These are phyloP conservation scores for Calidris pygmaea DNA, from an alignment of 2,113 vertebrate species.

Conservation along the genomic window DNA sequence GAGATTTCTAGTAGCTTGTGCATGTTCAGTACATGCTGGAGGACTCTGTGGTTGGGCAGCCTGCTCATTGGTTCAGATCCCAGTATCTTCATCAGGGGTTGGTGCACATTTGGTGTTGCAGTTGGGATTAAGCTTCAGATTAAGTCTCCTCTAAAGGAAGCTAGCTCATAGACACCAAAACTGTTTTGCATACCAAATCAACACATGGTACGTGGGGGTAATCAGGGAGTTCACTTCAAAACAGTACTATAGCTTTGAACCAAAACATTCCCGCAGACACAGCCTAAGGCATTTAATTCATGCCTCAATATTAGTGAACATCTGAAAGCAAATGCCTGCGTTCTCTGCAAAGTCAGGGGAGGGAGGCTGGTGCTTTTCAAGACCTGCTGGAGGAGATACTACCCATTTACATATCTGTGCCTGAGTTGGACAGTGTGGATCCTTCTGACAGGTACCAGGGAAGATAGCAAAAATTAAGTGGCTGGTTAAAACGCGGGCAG, in stretches of 20 bases:
- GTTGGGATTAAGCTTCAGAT: not conserved
- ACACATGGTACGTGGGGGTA: not conserved
- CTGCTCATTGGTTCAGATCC: not conserved
- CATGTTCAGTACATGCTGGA: not conserved
- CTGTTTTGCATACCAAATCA: constrained; percentile 7
- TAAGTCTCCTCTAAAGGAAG: not conserved
- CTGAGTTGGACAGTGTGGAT: not conserved
- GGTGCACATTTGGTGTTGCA: not conserved
- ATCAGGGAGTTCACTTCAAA: constrained; percentile 17
- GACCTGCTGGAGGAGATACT: not conserved
- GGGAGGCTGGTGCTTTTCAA: not conserved
- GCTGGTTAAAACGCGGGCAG: not conserved
- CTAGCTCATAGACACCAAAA: not conserved
- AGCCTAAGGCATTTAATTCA: not conserved
- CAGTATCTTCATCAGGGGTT: not conserved
- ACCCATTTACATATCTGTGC: not conserved
- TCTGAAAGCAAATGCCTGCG: not conserved
- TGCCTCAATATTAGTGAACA: not conserved
- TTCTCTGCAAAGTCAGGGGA: not conserved
- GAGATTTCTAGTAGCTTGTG: not conserved
- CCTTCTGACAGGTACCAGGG: not conserved
- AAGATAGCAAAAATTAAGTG: not conserved
- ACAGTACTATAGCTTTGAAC: constrained; percentile 7
- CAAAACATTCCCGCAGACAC: not conserved
- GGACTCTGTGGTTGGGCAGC: not conserved